Base-by-base conservation (phyloP, 2,888 invertebrate species). In the Phengaris alcon region DNA sequence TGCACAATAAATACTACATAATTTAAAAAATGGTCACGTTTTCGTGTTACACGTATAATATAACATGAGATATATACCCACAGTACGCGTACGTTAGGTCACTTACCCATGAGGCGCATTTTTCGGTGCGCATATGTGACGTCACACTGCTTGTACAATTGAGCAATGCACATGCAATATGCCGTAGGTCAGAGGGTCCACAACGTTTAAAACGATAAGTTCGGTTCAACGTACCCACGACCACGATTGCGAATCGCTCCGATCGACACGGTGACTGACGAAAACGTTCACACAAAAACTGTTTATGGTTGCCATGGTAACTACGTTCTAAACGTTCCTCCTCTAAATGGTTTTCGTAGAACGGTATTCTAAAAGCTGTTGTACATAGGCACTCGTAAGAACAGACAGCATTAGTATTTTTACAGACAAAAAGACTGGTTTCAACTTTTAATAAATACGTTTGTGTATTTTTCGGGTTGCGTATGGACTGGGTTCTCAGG, bases 181-280 rank as follows among this genome's bases (percentile, higher is more conserved):
- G 86, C 80, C 81, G 75, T 80, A 79, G 79, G 13, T 74, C 77
- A 78, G 76, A 80, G 85, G 86, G 86, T 86, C 85, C 84, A 88
- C 84, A 35, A 2, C 2, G 84, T 86, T 86, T 87, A 35, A 87
- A 88, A 87, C 88, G 88, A 90, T 90, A 90, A 90, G 84, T 90
- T 86, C 86, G 89, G 91, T 89, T 93, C 86, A 84, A 84, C 81
- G 88, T 88, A 86, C 89, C 85, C 87, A 35, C 35, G 35, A 84
- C 88, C 90, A 90, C 90, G 91, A 89, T 88, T 81, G 84, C 86
- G 85, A 88, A 89, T 88, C 86, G 83, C 86, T 88, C 83, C 84
- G 88, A 88, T 86, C 86, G 86, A 86, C 83, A 82, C 84, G 82
- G 84, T 81, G 79, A 81, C 80, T 82, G 82, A 82, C 83, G 82